phyloP scores from a whole-genome alignment of 2,888 invertebrate species.

The Lomographa bimaculata region DNA sequence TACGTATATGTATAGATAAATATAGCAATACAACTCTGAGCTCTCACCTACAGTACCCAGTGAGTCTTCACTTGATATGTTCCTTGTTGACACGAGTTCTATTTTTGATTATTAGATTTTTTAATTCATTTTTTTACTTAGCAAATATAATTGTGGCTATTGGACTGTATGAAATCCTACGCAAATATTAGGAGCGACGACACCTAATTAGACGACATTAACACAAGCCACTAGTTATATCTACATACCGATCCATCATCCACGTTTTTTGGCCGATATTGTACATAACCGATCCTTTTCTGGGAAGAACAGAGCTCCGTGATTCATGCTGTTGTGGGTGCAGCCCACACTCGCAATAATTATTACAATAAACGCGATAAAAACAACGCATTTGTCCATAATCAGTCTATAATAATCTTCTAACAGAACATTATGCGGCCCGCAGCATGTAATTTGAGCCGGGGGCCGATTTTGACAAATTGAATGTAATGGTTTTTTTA shows the following conservation, averaged over 20 bases:
- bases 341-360: slow-evolving; percentile 44
- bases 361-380: slow-evolving; percentile 46
- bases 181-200: slow-evolving; percentile 31
- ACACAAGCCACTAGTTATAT: slow-evolving; percentile 27
- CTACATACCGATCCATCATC: slow-evolving; percentile 36
- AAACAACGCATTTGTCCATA: slow-evolving; percentile 41
- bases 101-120: too few relatives aligned
- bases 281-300: slow-evolving; percentile 34
- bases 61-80: too few relatives aligned
- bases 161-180: slow-evolving; percentile 10
- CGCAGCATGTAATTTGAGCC: slow-evolving; percentile 33
- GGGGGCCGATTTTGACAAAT: slow-evolving; percentile 36
- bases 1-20: too few relatives aligned
- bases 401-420: slow-evolving; percentile 31
- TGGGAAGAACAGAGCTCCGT: slow-evolving; percentile 21
- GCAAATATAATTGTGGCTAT: too few relatives aligned
- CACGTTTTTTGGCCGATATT: slow-evolving; percentile 31
- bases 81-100: too few relatives aligned
- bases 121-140: too few relatives aligned
- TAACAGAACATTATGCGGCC: slow-evolving; percentile 27
- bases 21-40: too few relatives aligned
- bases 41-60: too few relatives aligned
- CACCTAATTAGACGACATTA: slow-evolving; percentile 39
- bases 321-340: slow-evolving; percentile 50
- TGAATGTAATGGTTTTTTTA: slow-evolving; percentile 29